These are phyloP conservation scores for Venturia canescens DNA, from an alignment of 1,140 invertebrate species.

Conservation along the genomic window DNA sequence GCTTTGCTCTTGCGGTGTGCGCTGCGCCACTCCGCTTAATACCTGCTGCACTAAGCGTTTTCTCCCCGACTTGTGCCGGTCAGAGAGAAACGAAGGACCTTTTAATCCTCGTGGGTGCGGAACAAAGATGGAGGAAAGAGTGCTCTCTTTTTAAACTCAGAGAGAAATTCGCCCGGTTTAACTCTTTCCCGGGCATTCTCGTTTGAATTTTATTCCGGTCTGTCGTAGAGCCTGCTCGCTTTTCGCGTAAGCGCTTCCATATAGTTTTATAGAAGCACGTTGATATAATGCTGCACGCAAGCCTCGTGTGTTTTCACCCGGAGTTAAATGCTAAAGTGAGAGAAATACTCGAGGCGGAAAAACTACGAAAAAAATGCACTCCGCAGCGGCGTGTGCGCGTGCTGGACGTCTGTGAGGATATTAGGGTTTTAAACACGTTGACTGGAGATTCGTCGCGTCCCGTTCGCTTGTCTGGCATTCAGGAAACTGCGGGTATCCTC, in stretches of 20 bases:
- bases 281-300: not conserved
- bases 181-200: slow-evolving; percentile 17
- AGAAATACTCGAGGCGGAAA: slow-evolving; percentile 13
- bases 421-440: not conserved
- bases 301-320: slow-evolving; percentile 4
- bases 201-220: slow-evolving; percentile 1
- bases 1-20: slow-evolving; percentile 32
- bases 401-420: not conserved
- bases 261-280: not conserved
- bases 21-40: slow-evolving; percentile 3
- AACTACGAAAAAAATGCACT: not conserved
- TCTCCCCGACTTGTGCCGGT: not conserved
- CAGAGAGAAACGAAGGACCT: slow-evolving; percentile 15
- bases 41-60: not conserved
- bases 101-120: slow-evolving; percentile 14
- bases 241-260: not conserved
- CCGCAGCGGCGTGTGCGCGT: not conserved
- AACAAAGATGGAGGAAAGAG: slow-evolving; percentile 7
- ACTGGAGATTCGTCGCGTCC: slow-evolving; percentile 1
- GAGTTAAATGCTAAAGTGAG: not conserved
- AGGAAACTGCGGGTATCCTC: slow-evolving; percentile 30
- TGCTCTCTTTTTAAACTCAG: not conserved
- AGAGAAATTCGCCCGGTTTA: not conserved
- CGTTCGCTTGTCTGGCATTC: slow-evolving; percentile 16
- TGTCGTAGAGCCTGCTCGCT: not conserved